Conservation (phyloP, 2,113 vertebrate genomes). For the Semnopithecus entellus region DNA sequence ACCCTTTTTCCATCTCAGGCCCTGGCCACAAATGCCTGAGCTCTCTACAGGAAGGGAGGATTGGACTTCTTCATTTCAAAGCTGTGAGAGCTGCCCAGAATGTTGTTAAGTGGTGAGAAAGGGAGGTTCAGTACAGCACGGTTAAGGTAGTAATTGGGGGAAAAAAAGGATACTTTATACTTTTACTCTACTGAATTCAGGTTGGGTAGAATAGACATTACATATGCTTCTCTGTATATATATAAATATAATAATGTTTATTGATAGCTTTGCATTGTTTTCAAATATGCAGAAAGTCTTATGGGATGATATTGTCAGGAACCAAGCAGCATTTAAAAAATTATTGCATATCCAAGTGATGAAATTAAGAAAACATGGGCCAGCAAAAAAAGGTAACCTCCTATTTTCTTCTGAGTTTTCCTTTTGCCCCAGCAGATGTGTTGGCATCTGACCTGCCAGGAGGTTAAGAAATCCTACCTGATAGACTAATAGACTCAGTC, state of each 20-base stretch:
- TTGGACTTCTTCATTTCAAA: background rate
- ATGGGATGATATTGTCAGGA: constrained; percentile 10
- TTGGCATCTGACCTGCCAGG: background rate
- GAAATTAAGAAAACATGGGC: background rate
- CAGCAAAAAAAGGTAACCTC: background rate
- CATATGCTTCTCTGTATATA: background rate
- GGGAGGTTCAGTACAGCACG: background rate
- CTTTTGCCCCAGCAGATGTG: background rate
- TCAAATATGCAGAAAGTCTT: background rate
- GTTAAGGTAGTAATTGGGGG: background rate
- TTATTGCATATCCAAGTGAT: background rate
- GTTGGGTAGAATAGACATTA: background rate
- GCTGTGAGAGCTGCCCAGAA: background rate
- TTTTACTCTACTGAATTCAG: background rate
- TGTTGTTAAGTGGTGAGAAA: background rate
- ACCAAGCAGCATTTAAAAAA: background rate
- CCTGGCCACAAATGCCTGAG: background rate
- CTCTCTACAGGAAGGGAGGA: background rate
- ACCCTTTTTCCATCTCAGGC: background rate
- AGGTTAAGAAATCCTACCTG: background rate
- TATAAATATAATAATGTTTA: background rate
- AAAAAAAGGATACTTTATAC: background rate
- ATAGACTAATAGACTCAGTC: background rate
- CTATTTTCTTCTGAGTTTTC: background rate
- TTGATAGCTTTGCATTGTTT: background rate